These are phyloP conservation scores for Andrena fulva DNA, from an alignment of 2,888 invertebrate genomes.

Conservation along the genomic window DNA sequence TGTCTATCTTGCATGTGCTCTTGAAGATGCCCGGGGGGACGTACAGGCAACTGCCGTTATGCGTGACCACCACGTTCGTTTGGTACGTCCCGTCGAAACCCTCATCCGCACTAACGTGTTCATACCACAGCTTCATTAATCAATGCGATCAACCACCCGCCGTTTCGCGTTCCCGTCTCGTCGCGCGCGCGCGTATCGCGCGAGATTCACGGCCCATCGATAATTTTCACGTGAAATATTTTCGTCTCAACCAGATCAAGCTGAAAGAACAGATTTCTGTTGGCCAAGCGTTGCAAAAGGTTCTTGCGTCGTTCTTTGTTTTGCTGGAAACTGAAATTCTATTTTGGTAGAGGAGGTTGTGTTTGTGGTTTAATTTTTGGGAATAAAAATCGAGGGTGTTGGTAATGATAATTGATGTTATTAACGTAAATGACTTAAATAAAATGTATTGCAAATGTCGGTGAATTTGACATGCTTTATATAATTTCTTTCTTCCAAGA, in stretches of 20 bases:
- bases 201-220: background rate
- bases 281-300: background rate
- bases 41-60: constrained; percentile 99
- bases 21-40: constrained; percentile 99
- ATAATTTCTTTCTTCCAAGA: constrained; percentile 7
- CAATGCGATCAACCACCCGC: constrained; percentile 58
- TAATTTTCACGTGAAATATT: background rate
- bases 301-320: constrained; percentile 12
- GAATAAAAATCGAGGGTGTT: background rate
- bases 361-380: background rate
- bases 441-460: too few relatives aligned
- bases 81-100: constrained; percentile 99
- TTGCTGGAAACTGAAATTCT: background rate
- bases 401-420: too few relatives aligned
- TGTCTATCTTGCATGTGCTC: constrained; percentile 99
- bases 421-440: too few relatives aligned
- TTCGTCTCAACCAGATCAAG: constrained; percentile 25
- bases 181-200: background rate
- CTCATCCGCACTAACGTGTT: constrained; percentile 96
- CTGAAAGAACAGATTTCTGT: background rate
- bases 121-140: constrained; percentile 75
- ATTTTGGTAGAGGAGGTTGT: background rate
- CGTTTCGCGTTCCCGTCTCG: constrained; percentile 1
- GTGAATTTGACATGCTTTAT: background rate
- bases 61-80: constrained; percentile 99